phyloP scores from a whole-genome alignment of 1,140 invertebrate species.

The Diachasmimorpha longicaudata region DNA sequence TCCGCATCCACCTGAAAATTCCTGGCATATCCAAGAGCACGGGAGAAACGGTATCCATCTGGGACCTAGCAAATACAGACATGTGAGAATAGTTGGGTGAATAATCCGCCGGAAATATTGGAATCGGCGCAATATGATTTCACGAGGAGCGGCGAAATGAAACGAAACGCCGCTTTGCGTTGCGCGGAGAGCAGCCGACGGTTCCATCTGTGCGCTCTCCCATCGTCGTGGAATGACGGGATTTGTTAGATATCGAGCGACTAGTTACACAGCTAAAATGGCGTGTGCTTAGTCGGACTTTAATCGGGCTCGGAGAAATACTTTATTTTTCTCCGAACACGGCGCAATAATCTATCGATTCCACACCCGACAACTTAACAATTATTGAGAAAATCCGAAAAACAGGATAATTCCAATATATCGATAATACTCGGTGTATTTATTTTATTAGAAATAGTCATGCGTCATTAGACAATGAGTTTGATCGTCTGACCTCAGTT shows the following conservation, averaged over 20 bases:
- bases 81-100: background rate
- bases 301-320: slow-evolving; percentile 36
- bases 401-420: no score
- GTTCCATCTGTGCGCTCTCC: slow-evolving; percentile 8
- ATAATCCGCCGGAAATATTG: slow-evolving; percentile 37
- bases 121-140: slow-evolving; percentile 49
- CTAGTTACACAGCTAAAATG: slow-evolving; percentile 46
- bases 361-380: no score
- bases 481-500: no score
- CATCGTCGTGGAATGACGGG: slow-evolving; percentile 35
- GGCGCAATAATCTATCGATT: background rate
- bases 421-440: no score
- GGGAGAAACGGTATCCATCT: background rate
- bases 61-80: background rate
- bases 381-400: no score
- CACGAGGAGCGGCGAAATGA: slow-evolving; percentile 35
- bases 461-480: no score
- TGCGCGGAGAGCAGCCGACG: slow-evolving; percentile 43
- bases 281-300: slow-evolving; percentile 45
- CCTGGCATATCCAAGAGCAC: no score
- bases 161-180: slow-evolving; percentile 46
- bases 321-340: background rate
- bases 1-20: no score
- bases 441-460: no score
- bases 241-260: slow-evolving; percentile 53